These are phyloP conservation scores for Panonychus citri DNA, from an alignment of 1,140 invertebrate genomes.

Conservation along the genomic window DNA sequence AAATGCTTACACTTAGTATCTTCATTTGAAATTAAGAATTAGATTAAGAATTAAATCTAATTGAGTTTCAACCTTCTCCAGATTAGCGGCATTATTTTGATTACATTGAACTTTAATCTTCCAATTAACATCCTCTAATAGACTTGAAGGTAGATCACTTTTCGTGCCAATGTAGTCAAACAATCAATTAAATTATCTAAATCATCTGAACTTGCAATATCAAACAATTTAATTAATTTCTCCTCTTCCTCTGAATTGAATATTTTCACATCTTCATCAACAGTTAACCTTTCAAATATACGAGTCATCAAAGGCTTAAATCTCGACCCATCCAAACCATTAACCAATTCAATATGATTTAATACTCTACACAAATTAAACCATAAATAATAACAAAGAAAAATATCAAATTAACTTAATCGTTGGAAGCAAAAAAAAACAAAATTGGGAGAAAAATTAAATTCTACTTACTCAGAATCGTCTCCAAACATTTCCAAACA, in stretches of 20 bases:
- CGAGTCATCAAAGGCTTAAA: neutral
- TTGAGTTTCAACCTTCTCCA: neutral
- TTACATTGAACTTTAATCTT: conserved; percentile 2
- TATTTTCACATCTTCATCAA: neutral
- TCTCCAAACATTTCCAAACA: no score
- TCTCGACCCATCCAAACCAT: neutral
- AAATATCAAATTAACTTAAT: no score
- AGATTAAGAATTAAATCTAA: neutral
- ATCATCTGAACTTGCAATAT: neutral
- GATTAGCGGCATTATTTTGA: neutral
- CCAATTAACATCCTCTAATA: conserved; percentile 5
- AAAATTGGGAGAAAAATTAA: no score
- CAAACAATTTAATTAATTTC: neutral
- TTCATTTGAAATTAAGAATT: neutral
- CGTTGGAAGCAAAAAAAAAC: no score
- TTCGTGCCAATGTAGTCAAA: neutral
- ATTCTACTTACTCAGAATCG: no score
- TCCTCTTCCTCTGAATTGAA: neutral
- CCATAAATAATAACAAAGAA: neutral
- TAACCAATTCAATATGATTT: neutral
- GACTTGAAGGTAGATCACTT: neutral
- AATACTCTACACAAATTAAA: neutral
- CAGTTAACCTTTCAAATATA: neutral
- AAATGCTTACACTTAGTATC: neutral
- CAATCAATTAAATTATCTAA: neutral